Evolutionary conservation across 2,797 vertebrate species (phyloP).

Genomic region (Aphelocoma californica): DNA sequence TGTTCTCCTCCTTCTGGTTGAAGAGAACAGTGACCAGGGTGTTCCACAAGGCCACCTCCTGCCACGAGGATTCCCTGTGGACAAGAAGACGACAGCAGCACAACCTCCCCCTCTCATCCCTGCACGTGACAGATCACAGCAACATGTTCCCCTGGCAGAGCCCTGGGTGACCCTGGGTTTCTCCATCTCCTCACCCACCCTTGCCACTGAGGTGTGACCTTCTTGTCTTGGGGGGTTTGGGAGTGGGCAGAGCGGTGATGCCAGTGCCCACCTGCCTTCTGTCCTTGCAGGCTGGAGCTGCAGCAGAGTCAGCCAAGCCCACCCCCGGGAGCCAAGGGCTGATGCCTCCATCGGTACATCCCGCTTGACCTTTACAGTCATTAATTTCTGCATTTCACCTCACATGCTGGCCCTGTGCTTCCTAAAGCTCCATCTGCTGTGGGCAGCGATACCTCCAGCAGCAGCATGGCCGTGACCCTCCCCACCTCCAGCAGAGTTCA

Average conservation of each 20-base stretch:
- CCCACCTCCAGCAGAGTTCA: background rate
- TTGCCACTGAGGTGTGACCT: background rate
- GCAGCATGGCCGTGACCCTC: accelerated
- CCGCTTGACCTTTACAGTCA: background rate
- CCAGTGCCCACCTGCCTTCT: background rate
- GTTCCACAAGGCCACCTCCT: background rate
- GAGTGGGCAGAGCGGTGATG: background rate
- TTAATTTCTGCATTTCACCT: background rate
- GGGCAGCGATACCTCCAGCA: background rate
- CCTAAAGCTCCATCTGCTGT: background rate
- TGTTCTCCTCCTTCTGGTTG: background rate
- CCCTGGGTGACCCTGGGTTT: background rate
- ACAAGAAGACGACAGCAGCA: background rate
- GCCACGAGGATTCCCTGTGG: background rate
- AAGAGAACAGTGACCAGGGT: accelerated
- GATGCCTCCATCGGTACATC: background rate
- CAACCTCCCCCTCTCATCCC: background rate
- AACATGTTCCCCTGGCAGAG: background rate
- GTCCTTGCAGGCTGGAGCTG: background rate
- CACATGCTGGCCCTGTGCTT: background rate
- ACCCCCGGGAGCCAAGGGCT: accelerated
- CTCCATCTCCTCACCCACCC: background rate
- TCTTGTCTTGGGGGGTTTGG: background rate
- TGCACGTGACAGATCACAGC: accelerated
- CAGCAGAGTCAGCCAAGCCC: background rate